Conservation (phyloP, 2,113 vertebrate genomes). For the Numida meleagris region DNA sequence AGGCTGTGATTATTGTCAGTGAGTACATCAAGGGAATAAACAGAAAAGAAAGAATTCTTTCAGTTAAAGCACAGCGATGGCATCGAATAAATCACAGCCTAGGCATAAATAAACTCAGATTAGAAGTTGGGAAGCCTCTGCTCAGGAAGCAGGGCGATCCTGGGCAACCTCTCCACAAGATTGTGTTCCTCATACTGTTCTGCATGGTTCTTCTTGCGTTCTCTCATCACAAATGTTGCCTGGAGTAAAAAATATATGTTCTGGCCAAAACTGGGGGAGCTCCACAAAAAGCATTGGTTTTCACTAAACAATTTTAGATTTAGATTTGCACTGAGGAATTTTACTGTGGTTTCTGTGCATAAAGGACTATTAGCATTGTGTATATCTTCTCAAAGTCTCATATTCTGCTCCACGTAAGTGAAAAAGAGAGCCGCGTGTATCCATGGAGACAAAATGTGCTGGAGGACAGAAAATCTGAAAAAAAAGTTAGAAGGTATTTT, state of each 20-base stretch:
- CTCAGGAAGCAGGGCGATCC: not conserved
- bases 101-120: not conserved
- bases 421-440: slow-evolving; percentile 30
- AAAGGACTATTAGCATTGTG: not conserved
- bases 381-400: not conserved
- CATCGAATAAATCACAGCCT: not conserved
- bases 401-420: not conserved
- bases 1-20: not conserved
- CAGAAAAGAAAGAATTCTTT: not conserved
- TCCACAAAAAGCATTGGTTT: not conserved
- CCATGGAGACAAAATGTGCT: slow-evolving; percentile 28
- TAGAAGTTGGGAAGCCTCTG: not conserved
- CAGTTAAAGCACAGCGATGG: not conserved
- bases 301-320: not conserved
- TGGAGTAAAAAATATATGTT: not conserved
- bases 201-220: not conserved
- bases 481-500: slow-evolving; percentile 18
- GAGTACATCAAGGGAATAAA: not conserved
- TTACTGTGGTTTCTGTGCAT: not conserved
- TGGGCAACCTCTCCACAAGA: rapidly evolving
- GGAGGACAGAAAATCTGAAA: not conserved
- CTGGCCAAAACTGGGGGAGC: not conserved
- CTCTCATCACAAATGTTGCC: not conserved
- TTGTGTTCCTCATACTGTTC: not conserved
- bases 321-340: not conserved